Conservation (phyloP, 92 coral and sea anemone species). For the Isaurus tuberculatus region DNA sequence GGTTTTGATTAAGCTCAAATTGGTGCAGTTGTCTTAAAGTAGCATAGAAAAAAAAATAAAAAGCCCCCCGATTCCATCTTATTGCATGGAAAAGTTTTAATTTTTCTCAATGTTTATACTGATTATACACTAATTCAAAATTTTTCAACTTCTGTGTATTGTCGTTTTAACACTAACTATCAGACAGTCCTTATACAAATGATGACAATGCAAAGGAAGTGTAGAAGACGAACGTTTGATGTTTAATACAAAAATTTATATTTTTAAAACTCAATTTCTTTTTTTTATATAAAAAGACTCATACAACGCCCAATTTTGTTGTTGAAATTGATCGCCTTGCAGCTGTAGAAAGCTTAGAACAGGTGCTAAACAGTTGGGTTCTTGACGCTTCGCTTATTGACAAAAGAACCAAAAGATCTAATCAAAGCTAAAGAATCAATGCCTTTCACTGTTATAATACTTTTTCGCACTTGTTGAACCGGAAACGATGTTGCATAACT, state of each 20-base stretch:
- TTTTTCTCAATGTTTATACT: too few relatives aligned
- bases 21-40: too few relatives aligned
- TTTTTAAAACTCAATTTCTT: not conserved
- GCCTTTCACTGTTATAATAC: not conserved
- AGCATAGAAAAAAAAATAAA: too few relatives aligned
- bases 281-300: not conserved
- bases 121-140: too few relatives aligned
- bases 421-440: not conserved
- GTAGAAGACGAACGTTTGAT: not conserved
- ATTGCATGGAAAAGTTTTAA: too few relatives aligned
- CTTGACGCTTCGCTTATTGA: slow-evolving; percentile 24
- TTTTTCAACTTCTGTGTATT: not conserved
- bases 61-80: too few relatives aligned
- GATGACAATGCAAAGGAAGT: not conserved
- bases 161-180: not conserved
- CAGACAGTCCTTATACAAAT: not conserved
- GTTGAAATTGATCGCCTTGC: not conserved
- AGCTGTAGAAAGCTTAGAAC: slow-evolving; percentile 26
- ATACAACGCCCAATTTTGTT: not conserved
- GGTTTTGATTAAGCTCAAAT: too few relatives aligned
- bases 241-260: not conserved
- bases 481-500: slow-evolving; percentile 30
- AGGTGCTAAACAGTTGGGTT: slow-evolving; percentile 36
- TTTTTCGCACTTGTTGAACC: slow-evolving; percentile 36
- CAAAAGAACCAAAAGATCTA: slow-evolving; percentile 17